These are phyloP conservation scores for Chunga burmeisteri DNA, from an alignment of 2,113 vertebrate species.

Conservation along the genomic window DNA sequence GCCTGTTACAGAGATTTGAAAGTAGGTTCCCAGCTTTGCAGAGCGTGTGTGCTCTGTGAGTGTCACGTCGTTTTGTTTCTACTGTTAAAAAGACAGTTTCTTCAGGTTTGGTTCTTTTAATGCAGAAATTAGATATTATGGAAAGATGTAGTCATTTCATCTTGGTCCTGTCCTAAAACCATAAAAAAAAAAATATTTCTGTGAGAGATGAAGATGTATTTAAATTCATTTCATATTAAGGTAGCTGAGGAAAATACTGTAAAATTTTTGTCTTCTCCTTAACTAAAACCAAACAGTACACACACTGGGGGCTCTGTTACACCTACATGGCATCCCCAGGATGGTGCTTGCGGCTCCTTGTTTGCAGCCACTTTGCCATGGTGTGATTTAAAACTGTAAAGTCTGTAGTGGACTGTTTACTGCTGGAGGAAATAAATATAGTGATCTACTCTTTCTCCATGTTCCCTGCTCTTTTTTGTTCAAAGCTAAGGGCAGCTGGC, in stretches of 20 bases:
- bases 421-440: not conserved
- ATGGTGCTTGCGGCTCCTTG: not conserved
- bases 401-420: not conserved
- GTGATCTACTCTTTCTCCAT: not conserved
- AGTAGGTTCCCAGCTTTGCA: not conserved
- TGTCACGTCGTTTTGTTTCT: not conserved
- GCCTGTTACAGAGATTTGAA: too few relatives aligned
- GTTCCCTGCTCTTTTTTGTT: not conserved
- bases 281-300: fast-evolving
- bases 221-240: not conserved
- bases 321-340: not conserved
- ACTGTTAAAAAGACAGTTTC: not conserved
- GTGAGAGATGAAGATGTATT: not conserved
- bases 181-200: not conserved
- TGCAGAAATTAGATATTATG: not conserved
- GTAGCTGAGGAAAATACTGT: not conserved
- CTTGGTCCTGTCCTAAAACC: not conserved
- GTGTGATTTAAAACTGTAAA: not conserved
- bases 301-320: fast-evolving
- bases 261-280: not conserved
- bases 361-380: fast-evolving
- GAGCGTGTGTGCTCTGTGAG: fast-evolving
- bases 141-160: not conserved
- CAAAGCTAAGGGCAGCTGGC: not conserved
- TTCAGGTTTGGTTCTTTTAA: not conserved